Evolutionary conservation across 2,113 vertebrate genomes (phyloP), one percentile per base, ranked within the genome.

Genomic region (Mormyrus lacerda): DNA sequence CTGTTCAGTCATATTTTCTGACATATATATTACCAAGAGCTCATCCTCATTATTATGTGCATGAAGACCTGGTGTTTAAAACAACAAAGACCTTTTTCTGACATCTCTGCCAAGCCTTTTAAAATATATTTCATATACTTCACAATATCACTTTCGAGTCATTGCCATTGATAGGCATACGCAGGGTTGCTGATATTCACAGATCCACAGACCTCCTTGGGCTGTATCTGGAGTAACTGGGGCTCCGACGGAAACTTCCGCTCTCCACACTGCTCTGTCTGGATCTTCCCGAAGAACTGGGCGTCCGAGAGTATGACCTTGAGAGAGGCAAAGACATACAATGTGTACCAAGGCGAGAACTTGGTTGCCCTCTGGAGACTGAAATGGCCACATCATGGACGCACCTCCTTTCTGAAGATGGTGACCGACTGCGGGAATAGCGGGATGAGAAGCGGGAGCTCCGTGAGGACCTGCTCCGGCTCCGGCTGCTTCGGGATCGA

Each of bases 231-330:
- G 96, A 97, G 93, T 97, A 97, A 93, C 97, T 98, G 88, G 96
- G 96, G 91, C 97, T 97, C 90, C 96, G 94, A 31, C 94, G 94
- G 4, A 94, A 94, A 87, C 97, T 95, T 0, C 95, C 94, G 85
- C 95, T 97, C 91, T 94, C 96, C 44, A 94, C 92, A 24, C 96
- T 96, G 84, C 97, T 97, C 92, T 95, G 95, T 93, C 96, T 96
- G 44, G 95, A 95, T 91, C 95, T 96, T 55, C 95, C 93, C 0
- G 97, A 97, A 53, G 96, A 96, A 93, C 96, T 98, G 88, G 93
- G 95, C 48, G 98, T 99, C 87, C 95, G 96, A 0, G 98, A 98
- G 91, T 96, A 98, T 3, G 97, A 98, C 93, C 98, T 99, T 91
- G 2, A 88, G 88, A 92, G 0, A 85, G 86, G n/a, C 89, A 82